Conservation (phyloP, 2,113 vertebrate genomes). For the Gambusia holbrooki region DNA sequence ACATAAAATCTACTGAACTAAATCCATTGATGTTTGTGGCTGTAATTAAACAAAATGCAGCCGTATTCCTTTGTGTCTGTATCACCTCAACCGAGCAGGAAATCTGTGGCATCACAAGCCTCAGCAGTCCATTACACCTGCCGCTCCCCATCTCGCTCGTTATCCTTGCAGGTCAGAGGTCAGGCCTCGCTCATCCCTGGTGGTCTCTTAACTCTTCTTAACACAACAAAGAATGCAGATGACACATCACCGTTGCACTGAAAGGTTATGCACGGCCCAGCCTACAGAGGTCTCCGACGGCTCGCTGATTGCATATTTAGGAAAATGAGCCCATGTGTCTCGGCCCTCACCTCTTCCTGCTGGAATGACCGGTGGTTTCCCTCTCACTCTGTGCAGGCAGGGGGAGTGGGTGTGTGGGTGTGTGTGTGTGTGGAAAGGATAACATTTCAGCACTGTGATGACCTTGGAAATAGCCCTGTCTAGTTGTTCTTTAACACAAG, state of each 20-base stretch:
- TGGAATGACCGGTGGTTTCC: conserved; percentile 39
- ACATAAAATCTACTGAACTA: not conserved
- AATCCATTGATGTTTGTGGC: not conserved
- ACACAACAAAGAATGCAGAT: conserved; percentile 80
- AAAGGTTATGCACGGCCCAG: conserved; percentile 71
- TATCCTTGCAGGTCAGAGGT: conserved; percentile 77
- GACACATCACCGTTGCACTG: conserved; percentile 73
- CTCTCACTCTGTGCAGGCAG: conserved; percentile 5
- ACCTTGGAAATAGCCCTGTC: conserved; percentile 67
- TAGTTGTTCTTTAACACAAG: conserved; percentile 67
- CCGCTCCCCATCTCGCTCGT: conserved; percentile 79
- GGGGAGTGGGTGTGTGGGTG: conserved; percentile 9
- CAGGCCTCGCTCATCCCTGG: conserved; percentile 68
- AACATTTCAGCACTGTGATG: conserved; percentile 62
- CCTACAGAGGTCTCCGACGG: conserved; percentile 53
- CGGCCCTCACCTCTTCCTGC: conserved; percentile 17
- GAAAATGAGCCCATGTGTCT: conserved; percentile 47
- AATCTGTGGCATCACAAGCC: conserved; percentile 69
- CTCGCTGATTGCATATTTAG: conserved; percentile 64
- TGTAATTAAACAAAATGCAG: not conserved
- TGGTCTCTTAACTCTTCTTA: conserved; percentile 83
- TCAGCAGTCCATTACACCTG: conserved; percentile 75
- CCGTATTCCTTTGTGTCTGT: conserved; percentile 67
- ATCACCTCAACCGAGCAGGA: conserved; percentile 59
- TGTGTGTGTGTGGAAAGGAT: conserved; percentile 29